These are phyloP conservation scores for Atractosteus spatula DNA, from an alignment of 2,113 vertebrate genomes.

Conservation along the genomic window DNA sequence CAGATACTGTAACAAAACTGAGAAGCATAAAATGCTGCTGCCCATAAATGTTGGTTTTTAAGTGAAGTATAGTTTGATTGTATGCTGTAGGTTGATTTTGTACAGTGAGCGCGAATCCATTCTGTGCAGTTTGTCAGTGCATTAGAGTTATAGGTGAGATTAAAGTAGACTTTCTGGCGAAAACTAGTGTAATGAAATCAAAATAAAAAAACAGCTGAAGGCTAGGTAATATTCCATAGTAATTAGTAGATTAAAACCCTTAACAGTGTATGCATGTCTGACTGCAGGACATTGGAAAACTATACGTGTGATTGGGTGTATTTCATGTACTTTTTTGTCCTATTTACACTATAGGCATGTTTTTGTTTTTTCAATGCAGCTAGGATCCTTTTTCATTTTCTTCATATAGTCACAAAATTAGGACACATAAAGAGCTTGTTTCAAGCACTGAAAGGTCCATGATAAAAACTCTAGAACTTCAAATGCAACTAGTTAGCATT, in stretches of 20 bases:
- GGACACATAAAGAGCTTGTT: constrained; percentile 30
- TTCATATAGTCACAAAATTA: constrained; percentile 40
- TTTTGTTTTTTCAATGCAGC: constrained; percentile 43
- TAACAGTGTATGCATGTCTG: no score
- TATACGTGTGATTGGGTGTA: no score
- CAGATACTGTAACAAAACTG: no score
- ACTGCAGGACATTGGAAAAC: no score
- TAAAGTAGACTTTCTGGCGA: constrained; percentile 28
- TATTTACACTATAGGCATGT: neutral
- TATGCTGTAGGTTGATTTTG: no score
- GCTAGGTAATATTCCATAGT: constrained; percentile 49
- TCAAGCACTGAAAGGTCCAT: constrained; percentile 50
- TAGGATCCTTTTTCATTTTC: constrained; percentile 52
- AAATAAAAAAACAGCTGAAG: constrained; percentile 21
- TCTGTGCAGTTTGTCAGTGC: no score
- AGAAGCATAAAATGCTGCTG: no score
- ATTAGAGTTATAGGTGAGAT: no score
- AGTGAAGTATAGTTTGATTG: no score
- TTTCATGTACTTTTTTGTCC: no score
- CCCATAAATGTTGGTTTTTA: no score
- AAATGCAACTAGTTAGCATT: constrained; percentile 39
- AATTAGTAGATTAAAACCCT: constrained; percentile 58
- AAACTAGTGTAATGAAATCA: constrained; percentile 46
- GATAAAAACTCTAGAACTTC: constrained; percentile 38
- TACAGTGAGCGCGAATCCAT: no score